phyloP scores from a whole-genome alignment of 2,888 invertebrate species.

The Synanthedon myopaeformis region DNA sequence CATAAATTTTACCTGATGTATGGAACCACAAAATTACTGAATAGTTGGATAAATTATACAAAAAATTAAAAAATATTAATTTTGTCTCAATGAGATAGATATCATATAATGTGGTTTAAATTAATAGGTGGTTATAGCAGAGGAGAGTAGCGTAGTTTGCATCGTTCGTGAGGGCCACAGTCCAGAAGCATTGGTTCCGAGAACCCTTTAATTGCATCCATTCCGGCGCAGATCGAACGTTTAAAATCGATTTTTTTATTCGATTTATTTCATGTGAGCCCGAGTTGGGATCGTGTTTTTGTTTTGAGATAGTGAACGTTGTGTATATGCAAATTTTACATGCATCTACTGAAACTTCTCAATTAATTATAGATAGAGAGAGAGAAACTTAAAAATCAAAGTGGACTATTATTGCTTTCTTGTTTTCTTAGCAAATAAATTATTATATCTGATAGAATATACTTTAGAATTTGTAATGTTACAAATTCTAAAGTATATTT shows the following conservation, averaged over 20 bases:
- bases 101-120: no score
- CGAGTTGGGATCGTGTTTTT: constrained; percentile 54
- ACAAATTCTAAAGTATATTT: no score
- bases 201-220: constrained; percentile 69
- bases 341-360: constrained; percentile 64
- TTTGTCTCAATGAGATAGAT: no score
- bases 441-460: no score
- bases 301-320: constrained; percentile 54
- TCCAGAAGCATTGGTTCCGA: constrained; percentile 42
- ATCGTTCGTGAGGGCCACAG: constrained; percentile 40
- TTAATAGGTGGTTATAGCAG: no score
- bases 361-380: constrained; percentile 47
- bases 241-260: constrained; percentile 67
- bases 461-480: no score
- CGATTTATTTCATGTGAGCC: constrained; percentile 59
- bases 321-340: constrained; percentile 68
- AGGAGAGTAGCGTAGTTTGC: neutral
- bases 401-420: neutral
- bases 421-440: no score
- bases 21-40: no score
- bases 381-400: constrained; percentile 7
- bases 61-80: no score
- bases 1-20: no score
- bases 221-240: constrained; percentile 61
- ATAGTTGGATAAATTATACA: no score